Conservation (phyloP, 2,113 vertebrate genomes). For the Argyrosomus japonicus region DNA sequence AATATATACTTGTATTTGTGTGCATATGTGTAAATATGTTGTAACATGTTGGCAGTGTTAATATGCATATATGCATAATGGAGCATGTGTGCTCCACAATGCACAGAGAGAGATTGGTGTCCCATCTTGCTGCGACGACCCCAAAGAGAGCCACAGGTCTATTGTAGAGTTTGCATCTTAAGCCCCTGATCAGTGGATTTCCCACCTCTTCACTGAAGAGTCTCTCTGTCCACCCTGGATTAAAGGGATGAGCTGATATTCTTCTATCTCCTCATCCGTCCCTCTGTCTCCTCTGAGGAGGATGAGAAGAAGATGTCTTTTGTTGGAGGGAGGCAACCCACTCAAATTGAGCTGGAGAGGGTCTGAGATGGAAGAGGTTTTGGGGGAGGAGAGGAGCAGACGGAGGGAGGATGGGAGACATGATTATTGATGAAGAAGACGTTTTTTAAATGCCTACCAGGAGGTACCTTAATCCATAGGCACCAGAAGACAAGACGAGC, state of each 20-base stretch:
- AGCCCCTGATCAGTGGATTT: conserved; percentile 80
- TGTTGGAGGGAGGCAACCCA: conserved; percentile 71
- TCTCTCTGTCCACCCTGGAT: conserved; percentile 76
- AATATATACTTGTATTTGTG: background rate
- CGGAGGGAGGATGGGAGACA: conserved; percentile 55
- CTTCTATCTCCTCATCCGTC: conserved; percentile 70
- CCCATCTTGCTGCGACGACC: conserved; percentile 71
- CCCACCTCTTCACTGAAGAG: conserved; percentile 80
- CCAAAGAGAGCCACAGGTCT: conserved; percentile 59
- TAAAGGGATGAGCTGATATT: conserved; percentile 81
- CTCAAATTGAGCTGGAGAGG: conserved; percentile 58
- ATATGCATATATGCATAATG: conserved; percentile 23
- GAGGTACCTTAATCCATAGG: conserved; percentile 36
- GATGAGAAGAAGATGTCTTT: conserved; percentile 75
- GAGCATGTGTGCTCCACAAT: conserved; percentile 34
- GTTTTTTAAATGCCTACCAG: conserved; percentile 42
- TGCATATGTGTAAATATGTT: background rate
- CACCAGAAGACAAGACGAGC: background rate
- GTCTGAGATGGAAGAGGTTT: conserved; percentile 28
- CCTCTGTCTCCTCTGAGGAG: conserved; percentile 65
- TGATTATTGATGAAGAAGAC: conserved; percentile 61
- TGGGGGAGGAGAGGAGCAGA: conserved; percentile 45
- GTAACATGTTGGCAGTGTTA: background rate
- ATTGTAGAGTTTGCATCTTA: conserved; percentile 74
- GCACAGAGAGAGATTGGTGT: conserved; percentile 33